Base-by-base conservation (phyloP, 2,888 invertebrate genomes). In the Patella pellucida region DNA sequence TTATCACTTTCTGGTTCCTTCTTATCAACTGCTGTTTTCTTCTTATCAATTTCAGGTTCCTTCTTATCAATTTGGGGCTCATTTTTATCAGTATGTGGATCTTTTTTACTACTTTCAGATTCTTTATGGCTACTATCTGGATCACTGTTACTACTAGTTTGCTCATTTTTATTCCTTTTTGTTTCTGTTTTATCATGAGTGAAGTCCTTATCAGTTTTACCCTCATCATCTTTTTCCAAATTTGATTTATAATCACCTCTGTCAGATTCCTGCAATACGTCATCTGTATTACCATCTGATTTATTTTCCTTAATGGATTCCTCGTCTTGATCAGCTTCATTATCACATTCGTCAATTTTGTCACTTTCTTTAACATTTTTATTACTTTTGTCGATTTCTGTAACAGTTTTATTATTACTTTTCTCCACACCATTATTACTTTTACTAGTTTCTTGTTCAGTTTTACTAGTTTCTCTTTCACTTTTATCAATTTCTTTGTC, bases 371-470 rank as follows among this genome's bases (percentile, higher is more conserved):
- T 76, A 77, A 82, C 75, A 74, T 81, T 81, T 62, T 73, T 51
- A 54, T 19, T 23, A 41, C 15, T 16, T 74, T 83, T 84, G 52
- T 84, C 85, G 51, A 82, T 84, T 76, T 88, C 87, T 73, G 85
- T 50, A 52, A 31, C 31, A 23, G 16, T 56, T 27, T n/a, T 51
- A 19, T 50, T 67, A 4, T 68, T 80, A 52, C 81, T 84, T 27
- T 77, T 76, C 82, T 81, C 76, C 77, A 82, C 75, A 74, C 82
- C 80, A 50, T 73, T 56, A 54, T 19, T 23, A 54, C 15, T 16
- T 74, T 83, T 84, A 52, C 84, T 85, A 52, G 82, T 87, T 74
- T 71, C 69, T 41, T 14, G n/a, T n/a, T 52, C 69, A 12, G n/a
- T 67, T n/a, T 71, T 69, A 41, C 72, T 76, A n/a, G 52, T 62